phyloP scores from a whole-genome alignment of 2,113 vertebrate genomes.

The Ornithorhynchus anatinus region DNA sequence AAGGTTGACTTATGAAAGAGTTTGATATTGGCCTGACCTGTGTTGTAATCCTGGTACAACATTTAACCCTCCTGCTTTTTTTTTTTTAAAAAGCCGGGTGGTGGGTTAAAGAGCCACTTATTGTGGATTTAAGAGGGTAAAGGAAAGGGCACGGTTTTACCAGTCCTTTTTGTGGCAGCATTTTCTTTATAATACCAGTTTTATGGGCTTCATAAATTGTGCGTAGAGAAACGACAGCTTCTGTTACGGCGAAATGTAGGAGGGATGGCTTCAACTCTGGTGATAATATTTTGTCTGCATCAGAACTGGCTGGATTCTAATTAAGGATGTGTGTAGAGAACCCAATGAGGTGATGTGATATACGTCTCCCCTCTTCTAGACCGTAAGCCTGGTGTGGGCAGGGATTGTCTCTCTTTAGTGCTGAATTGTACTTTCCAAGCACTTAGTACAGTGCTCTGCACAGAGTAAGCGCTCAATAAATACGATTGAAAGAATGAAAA shows the following conservation, averaged over 20 bases:
- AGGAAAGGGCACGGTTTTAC: conserved; percentile 24
- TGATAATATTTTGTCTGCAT: neutral
- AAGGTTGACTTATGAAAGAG: conserved; percentile 24
- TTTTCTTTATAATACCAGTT: neutral
- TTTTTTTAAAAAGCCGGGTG: conserved; percentile 4
- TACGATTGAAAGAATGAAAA: no score
- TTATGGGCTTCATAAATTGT: conserved; percentile 13
- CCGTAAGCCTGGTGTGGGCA: no score
- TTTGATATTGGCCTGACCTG: conserved; percentile 2
- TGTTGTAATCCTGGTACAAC: conserved; percentile 9
- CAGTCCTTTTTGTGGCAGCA: conserved; percentile 3
- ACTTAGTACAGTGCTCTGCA: no score
- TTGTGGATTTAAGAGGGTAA: conserved; percentile 17
- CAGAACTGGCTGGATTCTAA: neutral
- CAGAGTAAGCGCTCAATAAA: no score
- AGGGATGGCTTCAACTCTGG: neutral
- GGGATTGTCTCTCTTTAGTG: no score
- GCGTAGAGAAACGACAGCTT: conserved; percentile 7
- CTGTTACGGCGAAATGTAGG: conserved; percentile 12
- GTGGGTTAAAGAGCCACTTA: neutral
- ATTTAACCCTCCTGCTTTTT: conserved; percentile 21
- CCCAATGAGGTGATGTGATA: no score
- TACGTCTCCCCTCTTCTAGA: no score
- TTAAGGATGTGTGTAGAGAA: neutral
- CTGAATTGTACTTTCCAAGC: no score